Evolutionary conservation across 2,797 vertebrate genomes (phyloP).

Genomic region (Oryzias sinensis): DNA sequence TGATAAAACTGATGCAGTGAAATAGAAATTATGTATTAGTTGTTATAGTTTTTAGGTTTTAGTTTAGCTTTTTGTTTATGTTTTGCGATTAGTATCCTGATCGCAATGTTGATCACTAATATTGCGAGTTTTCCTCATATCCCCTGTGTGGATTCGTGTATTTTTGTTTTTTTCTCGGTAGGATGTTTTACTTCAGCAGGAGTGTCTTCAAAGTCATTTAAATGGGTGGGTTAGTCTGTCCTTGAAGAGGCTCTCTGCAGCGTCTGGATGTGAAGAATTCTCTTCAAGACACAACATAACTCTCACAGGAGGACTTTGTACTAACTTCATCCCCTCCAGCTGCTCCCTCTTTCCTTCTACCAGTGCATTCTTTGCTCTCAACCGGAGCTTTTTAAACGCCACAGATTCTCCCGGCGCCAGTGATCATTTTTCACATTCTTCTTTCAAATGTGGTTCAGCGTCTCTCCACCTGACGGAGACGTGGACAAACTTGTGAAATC

Average conservation of each 20-base stretch:
- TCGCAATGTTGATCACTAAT: no score
- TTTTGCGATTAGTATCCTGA: no score
- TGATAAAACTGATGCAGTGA: no score
- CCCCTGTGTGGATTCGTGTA: no score
- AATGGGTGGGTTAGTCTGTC: slow-evolving; percentile 60
- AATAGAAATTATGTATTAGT: no score
- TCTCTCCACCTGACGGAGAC: slow-evolving; percentile 6
- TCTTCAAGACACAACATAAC: slow-evolving; percentile 48
- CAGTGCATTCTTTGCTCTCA: slow-evolving; percentile 38
- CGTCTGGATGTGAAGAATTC: slow-evolving; percentile 65
- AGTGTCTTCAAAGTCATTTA: slow-evolving; percentile 37
- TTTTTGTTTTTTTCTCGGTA: no score
- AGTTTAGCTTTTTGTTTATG: no score
- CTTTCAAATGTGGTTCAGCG: slow-evolving; percentile 19
- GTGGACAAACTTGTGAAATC: slow-evolving; percentile 33
- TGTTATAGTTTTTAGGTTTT: no score
- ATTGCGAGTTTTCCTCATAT: no score
- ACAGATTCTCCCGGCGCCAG: slow-evolving; percentile 25
- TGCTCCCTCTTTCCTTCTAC: slow-evolving; percentile 51
- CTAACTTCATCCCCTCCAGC: slow-evolving; percentile 46
- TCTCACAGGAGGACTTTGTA: slow-evolving; percentile 57
- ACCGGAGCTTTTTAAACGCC: slow-evolving; percentile 42
- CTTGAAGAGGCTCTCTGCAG: slow-evolving; percentile 62
- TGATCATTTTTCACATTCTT: slow-evolving; percentile 23
- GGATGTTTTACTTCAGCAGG: no score